These are phyloP conservation scores for Seriola aureovittata DNA, from an alignment of 2,113 vertebrate species.

Conservation along the genomic window DNA sequence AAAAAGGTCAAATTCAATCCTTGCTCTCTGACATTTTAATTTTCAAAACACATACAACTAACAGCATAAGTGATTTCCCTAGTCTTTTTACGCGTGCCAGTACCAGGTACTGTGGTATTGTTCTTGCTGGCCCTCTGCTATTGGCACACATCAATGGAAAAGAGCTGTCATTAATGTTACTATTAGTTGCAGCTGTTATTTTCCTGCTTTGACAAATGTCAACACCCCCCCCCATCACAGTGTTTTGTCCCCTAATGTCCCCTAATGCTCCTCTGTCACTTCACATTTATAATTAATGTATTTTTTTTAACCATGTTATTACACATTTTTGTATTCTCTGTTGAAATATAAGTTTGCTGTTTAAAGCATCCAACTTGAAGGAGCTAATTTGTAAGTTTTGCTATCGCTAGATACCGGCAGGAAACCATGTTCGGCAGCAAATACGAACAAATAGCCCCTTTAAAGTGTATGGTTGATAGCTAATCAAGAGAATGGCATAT, in stretches of 20 bases:
- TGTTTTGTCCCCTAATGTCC: too few relatives aligned
- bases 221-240: too few relatives aligned
- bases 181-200: constrained; percentile 41
- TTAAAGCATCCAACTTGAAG: too few relatives aligned
- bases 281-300: not conserved
- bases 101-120: not conserved
- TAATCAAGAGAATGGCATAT: too few relatives aligned
- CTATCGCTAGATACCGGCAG: too few relatives aligned
- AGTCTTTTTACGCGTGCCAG: constrained; percentile 3
- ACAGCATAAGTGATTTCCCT: not conserved
- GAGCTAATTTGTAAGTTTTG: too few relatives aligned
- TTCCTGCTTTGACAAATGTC: not conserved
- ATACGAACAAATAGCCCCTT: too few relatives aligned
- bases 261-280: not conserved
- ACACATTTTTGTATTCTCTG: too few relatives aligned
- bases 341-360: too few relatives aligned
- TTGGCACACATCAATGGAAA: constrained; percentile 30
- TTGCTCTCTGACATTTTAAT: not conserved
- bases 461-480: too few relatives aligned
- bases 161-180: not conserved
- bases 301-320: too few relatives aligned
- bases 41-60: not conserved
- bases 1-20: not conserved
- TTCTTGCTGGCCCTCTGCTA: not conserved
- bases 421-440: too few relatives aligned